phyloP scores from a whole-genome alignment of 2,888 invertebrate genomes.

The Yponomeuta cagnagella region DNA sequence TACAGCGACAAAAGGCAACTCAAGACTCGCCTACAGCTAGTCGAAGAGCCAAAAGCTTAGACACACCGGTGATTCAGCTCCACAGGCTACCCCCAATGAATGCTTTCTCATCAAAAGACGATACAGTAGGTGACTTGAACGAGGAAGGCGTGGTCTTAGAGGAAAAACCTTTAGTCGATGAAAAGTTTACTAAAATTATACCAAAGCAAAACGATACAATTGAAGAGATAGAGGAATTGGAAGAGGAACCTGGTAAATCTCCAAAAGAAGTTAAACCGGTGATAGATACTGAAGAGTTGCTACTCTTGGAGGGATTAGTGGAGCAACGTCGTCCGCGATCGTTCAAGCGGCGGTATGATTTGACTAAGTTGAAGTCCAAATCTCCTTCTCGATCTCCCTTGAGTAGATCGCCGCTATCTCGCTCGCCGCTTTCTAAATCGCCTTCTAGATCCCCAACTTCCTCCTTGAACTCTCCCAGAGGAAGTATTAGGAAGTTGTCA shows the following conservation, averaged over 20 bases:
- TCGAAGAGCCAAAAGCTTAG: slow-evolving; percentile 88
- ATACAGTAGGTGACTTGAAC: slow-evolving; percentile 86
- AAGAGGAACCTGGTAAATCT: slow-evolving; percentile 64
- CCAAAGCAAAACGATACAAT: slow-evolving; percentile 28
- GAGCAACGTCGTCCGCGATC: slow-evolving; percentile 68
- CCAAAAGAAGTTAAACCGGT: slow-evolving; percentile 55
- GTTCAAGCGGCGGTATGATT: slow-evolving; percentile 65
- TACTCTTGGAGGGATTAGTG: slow-evolving; percentile 71
- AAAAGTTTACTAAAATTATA: slow-evolving; percentile 30
- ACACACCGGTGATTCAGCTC: slow-evolving; percentile 88
- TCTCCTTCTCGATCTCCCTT: slow-evolving; percentile 65
- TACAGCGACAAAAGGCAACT: slow-evolving; percentile 85
- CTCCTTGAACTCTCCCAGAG: slow-evolving; percentile 68
- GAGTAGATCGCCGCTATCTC: slow-evolving; percentile 62
- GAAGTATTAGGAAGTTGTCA: slow-evolving; percentile 67
- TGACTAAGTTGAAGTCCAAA: slow-evolving; percentile 55
- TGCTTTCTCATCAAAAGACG: slow-evolving; percentile 92
- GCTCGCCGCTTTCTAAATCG: slow-evolving; percentile 68
- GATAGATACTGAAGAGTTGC: slow-evolving; percentile 76
- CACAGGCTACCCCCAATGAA: slow-evolving; percentile 87
- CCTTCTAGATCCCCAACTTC: slow-evolving; percentile 72
- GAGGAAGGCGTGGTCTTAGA: slow-evolving; percentile 79
- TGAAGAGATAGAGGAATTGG: slow-evolving; percentile 70
- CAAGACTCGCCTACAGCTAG: slow-evolving; percentile 84
- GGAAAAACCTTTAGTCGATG: slow-evolving; percentile 73